A percentile compares a stretch with the other conserved stretches of the same genome.
Conservation (phyloP, 2,888 invertebrate species). For the Crepidodera aurea region DNA sequence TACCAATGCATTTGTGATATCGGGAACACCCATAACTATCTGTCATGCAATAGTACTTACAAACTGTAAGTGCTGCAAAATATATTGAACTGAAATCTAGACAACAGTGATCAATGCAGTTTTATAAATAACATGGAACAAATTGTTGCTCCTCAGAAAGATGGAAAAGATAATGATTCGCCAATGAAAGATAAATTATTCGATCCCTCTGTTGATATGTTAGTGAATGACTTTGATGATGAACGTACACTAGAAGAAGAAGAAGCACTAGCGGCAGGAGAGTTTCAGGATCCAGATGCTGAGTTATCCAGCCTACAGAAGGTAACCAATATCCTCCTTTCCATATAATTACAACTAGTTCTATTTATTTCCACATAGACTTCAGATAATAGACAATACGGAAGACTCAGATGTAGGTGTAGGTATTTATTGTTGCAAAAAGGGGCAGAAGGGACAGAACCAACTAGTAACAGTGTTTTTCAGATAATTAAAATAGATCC, state of each 20-base stretch:
- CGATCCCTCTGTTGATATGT: slow-evolving; percentile 95
- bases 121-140: slow-evolving; percentile 55
- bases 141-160: slow-evolving; percentile 54
- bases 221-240: slow-evolving; percentile 97
- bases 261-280: slow-evolving; percentile 90
- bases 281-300: slow-evolving; percentile 83
- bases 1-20: not conserved
- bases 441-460: too few relatives aligned
- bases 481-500: too few relatives aligned
- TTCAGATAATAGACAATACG: too few relatives aligned
- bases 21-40: not conserved
- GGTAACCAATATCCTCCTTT: too few relatives aligned
- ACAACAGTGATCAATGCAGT: slow-evolving; percentile 45
- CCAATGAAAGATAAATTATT: slow-evolving; percentile 71
- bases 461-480: too few relatives aligned
- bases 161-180: slow-evolving; percentile 55
- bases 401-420: too few relatives aligned
- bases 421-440: too few relatives aligned
- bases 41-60: slow-evolving; percentile 12
- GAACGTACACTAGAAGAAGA: slow-evolving; percentile 96
- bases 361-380: too few relatives aligned
- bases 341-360: too few relatives aligned
- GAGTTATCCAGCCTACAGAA: slow-evolving; percentile 89
- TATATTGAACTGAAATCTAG: not conserved
- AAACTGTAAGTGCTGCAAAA: slow-evolving; percentile 10